phyloP scores from a whole-genome alignment of 2,113 vertebrate genomes.

The Pardalotus punctatus region DNA sequence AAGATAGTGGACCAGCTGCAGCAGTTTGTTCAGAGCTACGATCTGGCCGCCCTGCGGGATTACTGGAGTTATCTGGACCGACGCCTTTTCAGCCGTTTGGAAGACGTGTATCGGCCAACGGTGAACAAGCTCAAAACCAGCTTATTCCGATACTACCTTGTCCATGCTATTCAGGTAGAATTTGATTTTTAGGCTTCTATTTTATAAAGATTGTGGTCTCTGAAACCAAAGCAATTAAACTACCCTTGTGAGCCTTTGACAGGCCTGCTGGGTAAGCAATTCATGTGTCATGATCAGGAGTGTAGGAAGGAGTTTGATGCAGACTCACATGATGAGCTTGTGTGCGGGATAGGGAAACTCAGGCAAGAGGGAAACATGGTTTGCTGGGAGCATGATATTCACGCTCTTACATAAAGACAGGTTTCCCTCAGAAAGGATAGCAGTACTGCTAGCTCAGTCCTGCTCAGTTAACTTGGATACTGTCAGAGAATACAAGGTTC shows the following conservation, averaged over 20 bases:
- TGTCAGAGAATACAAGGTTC: neutral
- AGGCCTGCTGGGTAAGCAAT: neutral
- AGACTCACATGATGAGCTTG: neutral
- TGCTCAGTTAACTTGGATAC: neutral
- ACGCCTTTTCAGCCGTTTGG: constrained; percentile 89
- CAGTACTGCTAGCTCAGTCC: neutral
- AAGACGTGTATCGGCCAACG: constrained; percentile 90
- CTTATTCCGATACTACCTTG: constrained; percentile 90
- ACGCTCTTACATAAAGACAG: neutral
- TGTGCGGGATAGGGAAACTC: neutral
- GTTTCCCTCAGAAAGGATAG: neutral
- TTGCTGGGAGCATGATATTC: neutral
- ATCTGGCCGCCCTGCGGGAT: constrained; percentile 86
- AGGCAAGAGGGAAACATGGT: accelerated
- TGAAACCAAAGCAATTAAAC: neutral
- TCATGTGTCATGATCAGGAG: neutral
- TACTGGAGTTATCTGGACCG: constrained; percentile 94
- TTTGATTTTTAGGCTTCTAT: neutral
- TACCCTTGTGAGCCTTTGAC: neutral
- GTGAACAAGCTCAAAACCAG: constrained; percentile 94
- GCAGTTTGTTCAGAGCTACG: constrained; percentile 86
- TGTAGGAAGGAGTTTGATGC: neutral
- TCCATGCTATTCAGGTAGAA: constrained; percentile 83
- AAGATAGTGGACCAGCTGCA: constrained; percentile 95
- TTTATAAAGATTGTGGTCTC: neutral